These are phyloP conservation scores for Pteropus rufus DNA, from an alignment of 2,797 vertebrate genomes.

Conservation along the genomic window DNA sequence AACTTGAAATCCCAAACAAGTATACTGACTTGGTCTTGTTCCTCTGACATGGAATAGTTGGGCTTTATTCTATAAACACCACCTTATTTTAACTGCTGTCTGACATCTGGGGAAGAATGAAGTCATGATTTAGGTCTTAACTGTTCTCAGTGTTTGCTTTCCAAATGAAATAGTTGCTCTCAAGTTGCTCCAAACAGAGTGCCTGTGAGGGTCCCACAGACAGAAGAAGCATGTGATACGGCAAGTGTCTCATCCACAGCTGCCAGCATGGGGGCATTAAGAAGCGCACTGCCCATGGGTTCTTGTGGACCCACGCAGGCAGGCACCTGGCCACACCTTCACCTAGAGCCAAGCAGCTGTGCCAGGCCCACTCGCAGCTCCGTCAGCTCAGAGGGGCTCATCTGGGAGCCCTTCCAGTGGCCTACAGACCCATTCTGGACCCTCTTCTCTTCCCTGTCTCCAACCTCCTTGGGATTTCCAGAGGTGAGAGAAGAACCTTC, in stretches of 20 bases:
- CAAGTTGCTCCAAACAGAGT: background rate
- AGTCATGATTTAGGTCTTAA: background rate
- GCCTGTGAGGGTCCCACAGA: background rate
- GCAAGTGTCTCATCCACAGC: background rate
- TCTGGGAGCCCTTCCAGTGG: background rate
- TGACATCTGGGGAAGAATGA: conserved; percentile 12
- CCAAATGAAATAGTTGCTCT: background rate
- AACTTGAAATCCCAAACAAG: background rate
- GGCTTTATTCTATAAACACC: background rate
- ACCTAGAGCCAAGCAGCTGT: background rate
- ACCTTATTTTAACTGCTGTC: conserved; percentile 5
- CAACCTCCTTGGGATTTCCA: background rate
- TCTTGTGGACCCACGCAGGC: background rate
- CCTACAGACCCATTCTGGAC: background rate
- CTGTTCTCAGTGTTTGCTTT: background rate
- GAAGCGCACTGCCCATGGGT: rapidly evolving
- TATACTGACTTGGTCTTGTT: background rate
- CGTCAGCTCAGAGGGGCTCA: background rate
- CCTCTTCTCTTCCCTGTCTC: background rate
- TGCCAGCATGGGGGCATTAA: rapidly evolving
- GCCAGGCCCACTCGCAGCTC: too few relatives aligned
- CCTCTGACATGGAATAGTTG: background rate
- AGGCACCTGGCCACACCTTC: background rate
- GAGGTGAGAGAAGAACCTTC: background rate
- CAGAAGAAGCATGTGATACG: background rate